A percentile compares a stretch with the other conserved stretches of the same genome.
Evolutionary conservation across 2,888 invertebrate genomes (phyloP).

Genomic region (Eupithecia exiguata): DNA sequence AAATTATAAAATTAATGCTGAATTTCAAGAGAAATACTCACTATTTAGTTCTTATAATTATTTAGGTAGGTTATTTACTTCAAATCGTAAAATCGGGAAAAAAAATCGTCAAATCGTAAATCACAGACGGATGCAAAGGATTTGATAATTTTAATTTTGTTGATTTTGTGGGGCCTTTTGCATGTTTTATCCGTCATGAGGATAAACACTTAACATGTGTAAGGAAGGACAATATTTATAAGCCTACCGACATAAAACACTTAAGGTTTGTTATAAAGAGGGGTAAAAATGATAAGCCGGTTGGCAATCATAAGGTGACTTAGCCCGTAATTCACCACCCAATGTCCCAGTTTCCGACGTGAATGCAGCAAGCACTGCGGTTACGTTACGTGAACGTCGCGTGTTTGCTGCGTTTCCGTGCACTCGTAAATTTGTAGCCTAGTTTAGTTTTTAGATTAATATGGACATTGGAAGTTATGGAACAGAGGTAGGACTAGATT

Average conservation of each 20-base stretch:
- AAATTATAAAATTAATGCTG: background rate
- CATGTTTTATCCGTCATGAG: too few relatives aligned
- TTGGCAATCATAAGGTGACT: background rate
- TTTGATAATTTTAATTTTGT: too few relatives aligned
- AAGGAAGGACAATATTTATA: too few relatives aligned
- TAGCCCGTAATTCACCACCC: background rate
- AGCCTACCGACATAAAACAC: too few relatives aligned
- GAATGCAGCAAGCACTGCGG: constrained; percentile 38
- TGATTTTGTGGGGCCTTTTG: too few relatives aligned
- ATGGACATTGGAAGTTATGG: constrained; percentile 17
- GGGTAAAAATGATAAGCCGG: background rate
- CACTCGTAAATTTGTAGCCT: constrained; percentile 28
- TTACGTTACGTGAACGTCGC: constrained; percentile 60
- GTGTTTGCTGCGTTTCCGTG: constrained; percentile 53
- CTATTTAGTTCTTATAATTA: too few relatives aligned
- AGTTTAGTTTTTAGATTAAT: constrained; percentile 30
- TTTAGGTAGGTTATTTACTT: too few relatives aligned
- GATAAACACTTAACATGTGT: too few relatives aligned
- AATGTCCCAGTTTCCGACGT: constrained; percentile 12
- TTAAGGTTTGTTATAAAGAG: too few relatives aligned
- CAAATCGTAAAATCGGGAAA: too few relatives aligned
- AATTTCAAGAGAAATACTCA: background rate
- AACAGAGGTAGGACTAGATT: constrained; percentile 25
- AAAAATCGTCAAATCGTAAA: too few relatives aligned
- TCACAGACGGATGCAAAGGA: too few relatives aligned